These are phyloP conservation scores for Trichechus manatus DNA, from an alignment of 2,113 vertebrate genomes.

Conservation along the genomic window DNA sequence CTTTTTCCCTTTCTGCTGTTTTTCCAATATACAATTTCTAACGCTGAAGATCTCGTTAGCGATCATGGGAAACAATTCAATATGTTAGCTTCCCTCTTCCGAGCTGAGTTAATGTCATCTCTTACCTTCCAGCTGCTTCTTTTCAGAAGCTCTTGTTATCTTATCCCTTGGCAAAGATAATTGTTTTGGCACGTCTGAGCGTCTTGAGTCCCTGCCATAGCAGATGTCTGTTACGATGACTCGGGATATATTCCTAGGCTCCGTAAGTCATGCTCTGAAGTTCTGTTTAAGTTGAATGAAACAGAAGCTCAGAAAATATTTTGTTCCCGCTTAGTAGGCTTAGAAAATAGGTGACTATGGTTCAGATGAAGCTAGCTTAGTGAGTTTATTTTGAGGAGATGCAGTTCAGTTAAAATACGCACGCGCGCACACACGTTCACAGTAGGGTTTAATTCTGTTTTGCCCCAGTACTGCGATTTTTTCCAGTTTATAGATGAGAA, in stretches of 20 bases:
- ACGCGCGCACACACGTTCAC: accelerated
- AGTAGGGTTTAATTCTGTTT: neutral
- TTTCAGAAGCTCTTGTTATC: neutral
- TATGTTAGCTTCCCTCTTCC: neutral
- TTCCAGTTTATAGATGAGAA: neutral
- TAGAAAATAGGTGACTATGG: neutral
- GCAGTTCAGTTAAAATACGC: neutral
- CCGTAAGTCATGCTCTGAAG: neutral
- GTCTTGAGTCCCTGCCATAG: neutral
- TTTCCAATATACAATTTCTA: neutral
- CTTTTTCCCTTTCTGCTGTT: neutral
- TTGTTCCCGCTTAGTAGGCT: neutral
- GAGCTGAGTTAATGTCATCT: neutral
- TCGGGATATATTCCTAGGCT: accelerated
- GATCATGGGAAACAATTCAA: too few species aligned
- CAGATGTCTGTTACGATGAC: neutral
- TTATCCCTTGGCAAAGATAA: neutral
- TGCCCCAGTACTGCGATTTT: too few species aligned
- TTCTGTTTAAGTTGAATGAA: neutral
- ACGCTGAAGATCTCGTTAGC: neutral
- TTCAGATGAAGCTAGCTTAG: neutral
- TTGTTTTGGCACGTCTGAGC: neutral
- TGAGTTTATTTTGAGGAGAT: neutral
- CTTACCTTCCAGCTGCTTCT: neutral
- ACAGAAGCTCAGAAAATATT: neutral